phyloP scores from a whole-genome alignment of 2,888 invertebrate genomes.

The Zele albiditarsus region DNA sequence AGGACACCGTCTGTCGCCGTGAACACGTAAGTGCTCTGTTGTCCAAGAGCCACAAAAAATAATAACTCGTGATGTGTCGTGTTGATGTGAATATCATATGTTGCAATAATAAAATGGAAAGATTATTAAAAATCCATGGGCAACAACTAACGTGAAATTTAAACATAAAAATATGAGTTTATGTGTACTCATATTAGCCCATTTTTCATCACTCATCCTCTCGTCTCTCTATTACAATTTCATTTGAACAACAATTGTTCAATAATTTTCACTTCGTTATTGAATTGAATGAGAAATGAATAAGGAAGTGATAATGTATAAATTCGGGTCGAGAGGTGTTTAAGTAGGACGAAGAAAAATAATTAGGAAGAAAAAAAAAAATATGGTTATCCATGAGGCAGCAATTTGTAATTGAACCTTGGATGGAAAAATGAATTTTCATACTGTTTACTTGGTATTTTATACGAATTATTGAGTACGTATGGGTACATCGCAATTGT shows the following conservation, averaged over 20 bases:
- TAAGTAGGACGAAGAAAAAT: slow-evolving; percentile 36
- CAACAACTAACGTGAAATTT: slow-evolving; percentile 29
- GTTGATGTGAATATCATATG: slow-evolving; percentile 4
- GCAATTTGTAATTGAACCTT: slow-evolving; percentile 3
- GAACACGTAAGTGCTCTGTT: slow-evolving; percentile 66
- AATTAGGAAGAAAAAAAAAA: slow-evolving; percentile 15
- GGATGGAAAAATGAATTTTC: slow-evolving; percentile 32
- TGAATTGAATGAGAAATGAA: background rate
- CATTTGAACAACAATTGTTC: background rate
- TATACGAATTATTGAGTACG: background rate
- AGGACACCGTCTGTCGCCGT: slow-evolving; percentile 64
- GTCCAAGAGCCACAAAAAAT: slow-evolving; percentile 21
- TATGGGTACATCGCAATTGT: slow-evolving; percentile 8
- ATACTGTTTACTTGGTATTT: slow-evolving; percentile 5
- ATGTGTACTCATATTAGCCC: slow-evolving; percentile 55
- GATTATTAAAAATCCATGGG: slow-evolving; percentile 14
- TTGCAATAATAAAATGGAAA: background rate
- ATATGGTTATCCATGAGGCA: slow-evolving; percentile 38
- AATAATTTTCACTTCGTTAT: background rate
- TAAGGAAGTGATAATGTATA: background rate
- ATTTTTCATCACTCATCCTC: slow-evolving; percentile 41
- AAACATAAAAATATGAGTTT: slow-evolving; percentile 58
- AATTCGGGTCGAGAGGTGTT: slow-evolving; percentile 16
- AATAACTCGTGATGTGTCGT: slow-evolving; percentile 30
- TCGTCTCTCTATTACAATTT: background rate